These are phyloP conservation scores for Pelobates fuscus DNA, from an alignment of 2,113 vertebrate species.

Conservation along the genomic window DNA sequence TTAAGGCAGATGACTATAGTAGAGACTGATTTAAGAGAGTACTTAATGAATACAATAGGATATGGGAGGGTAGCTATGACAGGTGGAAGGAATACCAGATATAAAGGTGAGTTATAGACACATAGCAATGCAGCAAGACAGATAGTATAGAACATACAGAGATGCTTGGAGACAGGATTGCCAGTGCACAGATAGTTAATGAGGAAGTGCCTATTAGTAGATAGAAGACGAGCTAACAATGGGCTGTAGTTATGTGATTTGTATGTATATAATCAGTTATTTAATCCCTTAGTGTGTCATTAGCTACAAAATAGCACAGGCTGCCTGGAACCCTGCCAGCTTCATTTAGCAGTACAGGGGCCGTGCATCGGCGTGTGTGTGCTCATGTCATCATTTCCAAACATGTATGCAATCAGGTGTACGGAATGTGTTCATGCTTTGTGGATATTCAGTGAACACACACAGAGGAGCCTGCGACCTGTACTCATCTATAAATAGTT, in stretches of 20 bases:
- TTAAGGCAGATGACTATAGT: no score
- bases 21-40: no score
- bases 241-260: slow-evolving; percentile 37
- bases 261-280: slow-evolving; percentile 31
- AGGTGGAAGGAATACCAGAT: no score
- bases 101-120: no score
- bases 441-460: slow-evolving; percentile 1
- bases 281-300: slow-evolving; percentile 28
- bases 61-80: no score
- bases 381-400: slow-evolving; percentile 16
- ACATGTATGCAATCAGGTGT: slow-evolving; percentile 37
- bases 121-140: no score
- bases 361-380: neutral
- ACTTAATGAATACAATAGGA: no score
- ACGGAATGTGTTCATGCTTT: slow-evolving; percentile 5
- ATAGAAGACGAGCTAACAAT: neutral
- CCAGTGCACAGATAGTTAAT: neutral
- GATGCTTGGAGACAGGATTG: neutral
- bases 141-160: no score
- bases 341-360: neutral
- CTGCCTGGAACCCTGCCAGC: slow-evolving; percentile 26
- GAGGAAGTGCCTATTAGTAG: neutral
- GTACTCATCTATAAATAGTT: slow-evolving; percentile 31
- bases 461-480: slow-evolving; percentile 20
- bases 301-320: slow-evolving; percentile 35